These are phyloP conservation scores for Thalassarche chlororhynchos DNA, from an alignment of 2,113 vertebrate species.

Conservation along the genomic window DNA sequence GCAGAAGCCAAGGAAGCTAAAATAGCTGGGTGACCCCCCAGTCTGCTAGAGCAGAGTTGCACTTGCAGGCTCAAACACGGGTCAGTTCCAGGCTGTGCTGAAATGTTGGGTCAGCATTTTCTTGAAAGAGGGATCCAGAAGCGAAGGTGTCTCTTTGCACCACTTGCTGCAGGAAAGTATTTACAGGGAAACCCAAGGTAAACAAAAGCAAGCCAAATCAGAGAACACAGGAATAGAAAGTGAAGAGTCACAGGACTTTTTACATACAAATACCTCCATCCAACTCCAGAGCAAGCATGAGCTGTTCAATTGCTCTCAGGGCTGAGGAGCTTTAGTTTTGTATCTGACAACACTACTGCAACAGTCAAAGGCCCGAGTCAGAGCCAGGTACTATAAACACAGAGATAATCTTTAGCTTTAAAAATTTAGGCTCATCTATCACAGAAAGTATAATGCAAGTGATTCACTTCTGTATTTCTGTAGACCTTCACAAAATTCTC, in stretches of 20 bases:
- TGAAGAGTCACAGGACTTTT: background rate
- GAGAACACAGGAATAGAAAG: background rate
- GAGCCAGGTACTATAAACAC: background rate
- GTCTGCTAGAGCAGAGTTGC: background rate
- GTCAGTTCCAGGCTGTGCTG: background rate
- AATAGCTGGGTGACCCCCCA: background rate
- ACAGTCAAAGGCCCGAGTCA: background rate
- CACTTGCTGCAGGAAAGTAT: background rate
- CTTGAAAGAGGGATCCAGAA: background rate
- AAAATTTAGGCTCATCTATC: background rate
- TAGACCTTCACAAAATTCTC: background rate
- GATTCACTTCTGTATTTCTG: background rate
- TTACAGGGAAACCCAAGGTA: background rate
- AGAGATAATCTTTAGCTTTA: background rate
- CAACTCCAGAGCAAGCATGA: background rate
- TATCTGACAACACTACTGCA: background rate
- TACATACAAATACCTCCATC: background rate
- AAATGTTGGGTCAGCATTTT: background rate
- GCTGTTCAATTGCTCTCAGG: background rate
- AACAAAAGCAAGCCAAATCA: background rate
- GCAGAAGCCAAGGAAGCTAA: background rate
- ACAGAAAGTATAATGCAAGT: background rate
- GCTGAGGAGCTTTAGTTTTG: background rate
- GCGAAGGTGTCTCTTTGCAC: background rate
- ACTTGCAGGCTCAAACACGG: fast-evolving